Evolutionary conservation across 2,113 vertebrate species (phyloP).

Genomic region (Micronisus gabar): DNA sequence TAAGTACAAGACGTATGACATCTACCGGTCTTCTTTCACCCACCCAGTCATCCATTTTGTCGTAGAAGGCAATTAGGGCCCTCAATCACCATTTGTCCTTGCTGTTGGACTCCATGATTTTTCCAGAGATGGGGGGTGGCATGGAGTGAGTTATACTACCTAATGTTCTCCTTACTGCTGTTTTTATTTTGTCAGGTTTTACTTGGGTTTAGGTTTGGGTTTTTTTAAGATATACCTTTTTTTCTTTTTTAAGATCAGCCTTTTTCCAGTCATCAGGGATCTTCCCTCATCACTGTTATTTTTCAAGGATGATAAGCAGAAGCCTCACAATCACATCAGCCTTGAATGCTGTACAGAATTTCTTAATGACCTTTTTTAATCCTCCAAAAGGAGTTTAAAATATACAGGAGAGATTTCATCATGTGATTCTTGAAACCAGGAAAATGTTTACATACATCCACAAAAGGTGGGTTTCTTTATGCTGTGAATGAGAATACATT

Average conservation of each 20-base stretch:
- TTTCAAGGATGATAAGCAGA: background rate
- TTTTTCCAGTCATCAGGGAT: background rate
- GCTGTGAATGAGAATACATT: background rate
- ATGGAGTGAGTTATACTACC: background rate
- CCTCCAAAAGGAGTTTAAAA: background rate
- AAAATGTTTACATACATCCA: fast-evolving
- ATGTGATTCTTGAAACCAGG: background rate
- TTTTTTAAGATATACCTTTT: background rate
- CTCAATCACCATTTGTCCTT: background rate
- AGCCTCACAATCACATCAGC: background rate
- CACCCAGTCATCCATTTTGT: background rate
- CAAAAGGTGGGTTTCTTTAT: background rate
- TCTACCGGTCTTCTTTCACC: background rate
- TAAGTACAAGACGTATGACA: background rate
- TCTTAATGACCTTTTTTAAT: background rate
- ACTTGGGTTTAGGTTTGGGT: fast-evolving
- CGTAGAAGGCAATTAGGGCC: background rate
- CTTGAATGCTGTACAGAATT: background rate
- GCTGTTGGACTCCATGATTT: background rate
- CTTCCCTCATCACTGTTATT: background rate
- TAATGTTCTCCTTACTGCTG: background rate
- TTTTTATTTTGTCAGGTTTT: background rate
- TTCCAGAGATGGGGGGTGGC: background rate
- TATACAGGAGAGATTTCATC: background rate
- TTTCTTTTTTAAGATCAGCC: background rate